Evolutionary conservation across 2,113 vertebrate genomes (phyloP).

Genomic region (Corydoras maculifer): DNA sequence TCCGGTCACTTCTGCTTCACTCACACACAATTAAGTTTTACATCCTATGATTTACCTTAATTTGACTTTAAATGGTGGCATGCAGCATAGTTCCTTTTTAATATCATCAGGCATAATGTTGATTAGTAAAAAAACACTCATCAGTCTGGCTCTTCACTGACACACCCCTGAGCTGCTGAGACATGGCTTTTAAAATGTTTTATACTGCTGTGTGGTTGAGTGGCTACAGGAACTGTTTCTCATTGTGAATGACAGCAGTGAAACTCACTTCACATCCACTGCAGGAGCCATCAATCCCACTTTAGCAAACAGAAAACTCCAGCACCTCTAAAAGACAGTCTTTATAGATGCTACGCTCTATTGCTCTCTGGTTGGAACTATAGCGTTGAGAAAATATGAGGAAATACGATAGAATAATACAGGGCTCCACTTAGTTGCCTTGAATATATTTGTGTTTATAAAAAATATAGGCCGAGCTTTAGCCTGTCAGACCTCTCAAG

Average conservation of each 20-base stretch:
- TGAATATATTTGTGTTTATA: constrained; percentile 4
- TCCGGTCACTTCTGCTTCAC: background rate
- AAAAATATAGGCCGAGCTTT: background rate
- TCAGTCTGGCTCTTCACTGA: constrained; percentile 9
- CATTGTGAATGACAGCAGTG: constrained; percentile 24
- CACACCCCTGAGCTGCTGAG: constrained; percentile 17
- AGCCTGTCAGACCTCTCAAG: constrained; percentile 18
- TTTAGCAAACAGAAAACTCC: background rate
- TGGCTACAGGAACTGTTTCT: constrained; percentile 18
- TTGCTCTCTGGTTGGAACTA: background rate
- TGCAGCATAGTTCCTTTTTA: background rate
- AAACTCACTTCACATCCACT: constrained; percentile 28
- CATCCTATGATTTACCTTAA: no score
- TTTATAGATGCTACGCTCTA: background rate
- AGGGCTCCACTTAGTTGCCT: background rate
- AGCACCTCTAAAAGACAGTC: constrained; percentile 3
- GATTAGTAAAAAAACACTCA: background rate
- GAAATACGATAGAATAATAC: background rate
- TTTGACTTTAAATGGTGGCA: background rate
- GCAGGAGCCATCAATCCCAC: constrained; percentile 19
- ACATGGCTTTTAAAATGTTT: constrained; percentile 13
- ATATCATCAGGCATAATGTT: background rate
- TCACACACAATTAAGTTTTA: background rate
- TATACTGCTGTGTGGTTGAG: constrained; percentile 10
- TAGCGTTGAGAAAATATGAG: background rate